Evolutionary conservation across 2,797 vertebrate genomes (phyloP).

Genomic region (Coluber constrictor): DNA sequence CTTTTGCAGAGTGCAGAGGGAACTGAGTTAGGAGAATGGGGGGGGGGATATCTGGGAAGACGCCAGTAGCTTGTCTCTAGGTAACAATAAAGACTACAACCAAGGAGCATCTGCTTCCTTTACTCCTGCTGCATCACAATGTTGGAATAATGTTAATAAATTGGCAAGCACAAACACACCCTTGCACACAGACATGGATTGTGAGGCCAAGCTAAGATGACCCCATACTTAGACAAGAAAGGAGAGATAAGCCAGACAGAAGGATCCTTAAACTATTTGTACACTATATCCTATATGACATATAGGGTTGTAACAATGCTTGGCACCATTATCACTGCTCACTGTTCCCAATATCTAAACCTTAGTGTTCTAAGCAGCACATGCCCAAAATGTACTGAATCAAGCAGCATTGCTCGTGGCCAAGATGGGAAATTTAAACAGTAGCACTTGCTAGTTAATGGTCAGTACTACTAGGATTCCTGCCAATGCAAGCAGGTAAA

Average conservation of each 20-base stretch:
- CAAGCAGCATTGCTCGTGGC: neutral
- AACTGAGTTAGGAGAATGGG: slow-evolving; percentile 24
- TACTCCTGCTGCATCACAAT: slow-evolving; percentile 79
- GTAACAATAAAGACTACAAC: slow-evolving; percentile 79
- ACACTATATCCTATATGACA: neutral
- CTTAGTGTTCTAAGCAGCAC: neutral
- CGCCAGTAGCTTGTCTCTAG: slow-evolving; percentile 80
- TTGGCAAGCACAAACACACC: slow-evolving; percentile 41
- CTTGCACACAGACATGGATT: slow-evolving; percentile 17
- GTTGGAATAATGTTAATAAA: slow-evolving; percentile 77
- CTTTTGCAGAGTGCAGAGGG: slow-evolving; percentile 64
- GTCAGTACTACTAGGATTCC: neutral
- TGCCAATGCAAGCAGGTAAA: neutral
- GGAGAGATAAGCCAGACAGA: neutral
- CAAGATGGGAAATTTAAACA: neutral
- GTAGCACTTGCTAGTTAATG: neutral
- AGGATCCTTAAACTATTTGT: neutral
- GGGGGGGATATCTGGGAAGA: slow-evolving; percentile 68
- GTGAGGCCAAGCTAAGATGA: neutral
- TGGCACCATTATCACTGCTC: neutral
- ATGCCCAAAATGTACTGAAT: neutral
- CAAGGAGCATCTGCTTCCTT: slow-evolving; percentile 78
- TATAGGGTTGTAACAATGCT: neutral
- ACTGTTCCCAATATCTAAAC: neutral
- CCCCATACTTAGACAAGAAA: neutral